Conservation (phyloP, 2,113 vertebrate genomes). For the Thunnus thynnus region DNA sequence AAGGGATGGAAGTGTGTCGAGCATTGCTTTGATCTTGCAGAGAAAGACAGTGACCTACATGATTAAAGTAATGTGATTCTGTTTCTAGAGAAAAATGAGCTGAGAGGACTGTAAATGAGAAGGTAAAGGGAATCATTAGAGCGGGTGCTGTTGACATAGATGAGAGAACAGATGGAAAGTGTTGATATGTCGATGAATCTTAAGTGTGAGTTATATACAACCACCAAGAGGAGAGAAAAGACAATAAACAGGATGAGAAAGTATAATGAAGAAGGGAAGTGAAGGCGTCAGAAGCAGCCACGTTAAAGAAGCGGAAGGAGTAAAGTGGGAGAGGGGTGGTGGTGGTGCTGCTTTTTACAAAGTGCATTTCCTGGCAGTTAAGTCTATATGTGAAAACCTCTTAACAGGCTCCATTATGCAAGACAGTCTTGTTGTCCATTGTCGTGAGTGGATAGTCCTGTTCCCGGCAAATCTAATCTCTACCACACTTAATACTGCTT, state of each 20-base stretch:
- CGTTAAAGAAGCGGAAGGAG: not conserved
- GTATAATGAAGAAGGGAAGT: not conserved
- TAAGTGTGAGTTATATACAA: not conserved
- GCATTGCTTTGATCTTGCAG: constrained; percentile 1
- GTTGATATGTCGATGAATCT: not conserved
- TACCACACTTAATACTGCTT: constrained; percentile 21
- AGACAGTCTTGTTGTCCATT: constrained; percentile 45
- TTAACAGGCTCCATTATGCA: constrained; percentile 68
- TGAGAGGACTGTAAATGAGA: not conserved
- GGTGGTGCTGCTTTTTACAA: constrained; percentile 9
- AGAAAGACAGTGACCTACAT: constrained; percentile 37
- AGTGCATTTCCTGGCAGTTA: constrained; percentile 67
- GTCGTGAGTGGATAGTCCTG: constrained; percentile 43
- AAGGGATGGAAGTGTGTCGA: not conserved
- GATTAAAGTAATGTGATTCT: constrained; percentile 19
- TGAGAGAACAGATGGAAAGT: not conserved
- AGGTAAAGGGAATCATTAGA: not conserved
- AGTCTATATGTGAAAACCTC: constrained; percentile 55
- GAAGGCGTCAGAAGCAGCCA: too few species aligned
- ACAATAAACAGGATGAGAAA: not conserved
- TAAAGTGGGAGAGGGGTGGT: not conserved
- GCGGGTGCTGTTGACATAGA: not conserved
- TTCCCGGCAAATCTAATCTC: constrained; percentile 58
- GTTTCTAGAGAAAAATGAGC: constrained; percentile 8
- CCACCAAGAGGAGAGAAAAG: not conserved